Base-by-base conservation (phyloP, 2,797 vertebrate species). In the Spea hammondii region DNA sequence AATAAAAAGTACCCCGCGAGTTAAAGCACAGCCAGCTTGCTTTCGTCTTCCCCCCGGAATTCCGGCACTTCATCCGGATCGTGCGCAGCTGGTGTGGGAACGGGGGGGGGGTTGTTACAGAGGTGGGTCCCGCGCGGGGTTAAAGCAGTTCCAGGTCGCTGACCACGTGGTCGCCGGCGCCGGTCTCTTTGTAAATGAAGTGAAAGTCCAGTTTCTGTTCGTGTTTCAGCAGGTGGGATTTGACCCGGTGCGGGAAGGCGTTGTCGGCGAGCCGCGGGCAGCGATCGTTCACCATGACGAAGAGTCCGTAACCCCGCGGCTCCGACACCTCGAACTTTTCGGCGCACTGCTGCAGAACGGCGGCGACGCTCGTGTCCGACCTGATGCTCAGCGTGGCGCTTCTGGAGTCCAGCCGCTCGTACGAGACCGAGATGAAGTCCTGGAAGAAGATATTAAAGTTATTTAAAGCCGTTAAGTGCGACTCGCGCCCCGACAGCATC, bases 351-450 rank as follows among this genome's bases (percentile, higher is more conserved):
- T 89, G 89, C 4, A 90, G 85, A 65, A 99, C 91, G 82, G 94
- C 90, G 65, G 93, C 88, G 49, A 94, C 86, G 0, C 86, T 93
- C 4, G 93, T 97, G 50, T 90, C 91, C 0, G 89, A 91, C 66
- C 91, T 90, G 5, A 95, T 91, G 0, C 94, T 95, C 80, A 99
- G 89, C 0, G 97, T 98, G 89, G 93, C 94, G 10, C 93, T 89
- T 64, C 95, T 92, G 47, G 79, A 87, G 49, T 93, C 92, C 0
- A 91, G 86, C 78, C 95, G 94, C 83, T 95, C 89, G 87, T 94
- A 96, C 3, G 91, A 96, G 65, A 99, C 89, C 1, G 91, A 96
- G 87, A 99, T 94, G 85, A 99, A 99, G 87, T 98, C 97, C 97
- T 99, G 83, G 74, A 72, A 57, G 17, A 13, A 51, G 12, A 66